Evolutionary conservation across 2,888 invertebrate species (phyloP).

Genomic region (Leptopilina syphax): DNA sequence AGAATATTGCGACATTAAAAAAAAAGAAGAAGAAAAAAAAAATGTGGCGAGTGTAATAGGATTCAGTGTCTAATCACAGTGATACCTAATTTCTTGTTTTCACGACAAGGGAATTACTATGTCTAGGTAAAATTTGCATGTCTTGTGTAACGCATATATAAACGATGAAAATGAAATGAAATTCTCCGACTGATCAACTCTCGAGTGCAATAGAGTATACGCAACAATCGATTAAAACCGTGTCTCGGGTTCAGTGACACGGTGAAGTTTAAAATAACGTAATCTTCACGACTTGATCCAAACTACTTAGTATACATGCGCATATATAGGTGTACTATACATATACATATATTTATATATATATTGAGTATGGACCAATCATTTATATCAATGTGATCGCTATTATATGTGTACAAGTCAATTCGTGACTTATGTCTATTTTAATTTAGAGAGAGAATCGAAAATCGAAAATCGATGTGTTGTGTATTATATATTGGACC

Average conservation of each 20-base stretch:
- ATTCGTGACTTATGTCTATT: constrained; percentile 47
- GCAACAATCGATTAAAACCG: constrained; percentile 40
- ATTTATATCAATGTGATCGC: constrained; percentile 51
- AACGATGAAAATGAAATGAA: constrained; percentile 33
- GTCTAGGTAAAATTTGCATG: constrained; percentile 8
- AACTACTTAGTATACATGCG: constrained; percentile 3
- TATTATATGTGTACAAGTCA: constrained; percentile 47
- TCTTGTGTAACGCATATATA: constrained; percentile 13
- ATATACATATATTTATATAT: too few species aligned
- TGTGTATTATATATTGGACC: constrained; percentile 48
- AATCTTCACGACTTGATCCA: constrained; percentile 26
- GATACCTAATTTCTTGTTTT: constrained; percentile 30
- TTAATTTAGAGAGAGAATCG: constrained; percentile 43
- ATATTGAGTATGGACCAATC: constrained; percentile 47
- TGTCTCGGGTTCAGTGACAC: constrained; percentile 36
- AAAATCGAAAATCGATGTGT: constrained; percentile 42
- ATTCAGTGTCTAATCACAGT: constrained; percentile 16
- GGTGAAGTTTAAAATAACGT: constrained; percentile 20
- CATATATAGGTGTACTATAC: too few species aligned
- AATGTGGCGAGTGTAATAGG: too few species aligned
- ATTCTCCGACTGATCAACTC: constrained; percentile 28
- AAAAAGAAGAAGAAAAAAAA: too few species aligned
- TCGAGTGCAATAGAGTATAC: constrained; percentile 21
- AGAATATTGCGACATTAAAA: too few species aligned
- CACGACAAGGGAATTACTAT: constrained; percentile 3